Conservation (phyloP, 2,888 invertebrate species). For the Chamaedrilus cognettii region DNA sequence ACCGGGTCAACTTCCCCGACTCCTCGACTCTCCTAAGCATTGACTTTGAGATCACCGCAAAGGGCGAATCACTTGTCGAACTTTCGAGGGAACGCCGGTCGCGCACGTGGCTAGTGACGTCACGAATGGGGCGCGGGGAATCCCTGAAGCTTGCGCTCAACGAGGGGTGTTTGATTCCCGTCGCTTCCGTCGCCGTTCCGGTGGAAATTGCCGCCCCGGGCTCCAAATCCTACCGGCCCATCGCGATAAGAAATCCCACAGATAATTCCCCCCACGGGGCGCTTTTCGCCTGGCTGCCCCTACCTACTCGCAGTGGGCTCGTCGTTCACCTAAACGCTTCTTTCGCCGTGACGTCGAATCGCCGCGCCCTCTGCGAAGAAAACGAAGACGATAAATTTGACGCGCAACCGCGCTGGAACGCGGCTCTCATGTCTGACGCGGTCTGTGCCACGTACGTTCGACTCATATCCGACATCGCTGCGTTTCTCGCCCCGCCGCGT, state of each 20-base stretch:
- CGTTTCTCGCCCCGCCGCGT: conserved; percentile 12
- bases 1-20: conserved; percentile 21
- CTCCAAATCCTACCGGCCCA: conserved; percentile 15
- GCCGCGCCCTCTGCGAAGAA: conserved; percentile 42
- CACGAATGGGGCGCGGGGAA: conserved; percentile 33
- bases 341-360: conserved; percentile 48
- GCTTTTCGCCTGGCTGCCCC: conserved; percentile 51
- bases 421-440: conserved; percentile 39
- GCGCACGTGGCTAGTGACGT: conserved; percentile 34
- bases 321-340: conserved; percentile 51
- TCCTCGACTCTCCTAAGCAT: conserved; percentile 21
- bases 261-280: conserved; percentile 23
- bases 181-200: conserved; percentile 45
- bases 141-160: conserved; percentile 34
- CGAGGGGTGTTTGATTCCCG: conserved; percentile 40
- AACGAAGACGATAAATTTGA: conserved; percentile 47
- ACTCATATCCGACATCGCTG: conserved; percentile 36
- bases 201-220: conserved; percentile 21
- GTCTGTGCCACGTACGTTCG: conserved; percentile 38
- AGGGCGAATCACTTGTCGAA: conserved; percentile 24
- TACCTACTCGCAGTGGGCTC: conserved; percentile 44
- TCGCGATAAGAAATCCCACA: conserved; percentile 17
- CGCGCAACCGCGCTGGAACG: conserved; percentile 43
- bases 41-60: conserved; percentile 15
- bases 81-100: conserved; percentile 12